phyloP scores from a whole-genome alignment of 2,113 vertebrate species.

The Cryptotis parvus region DNA sequence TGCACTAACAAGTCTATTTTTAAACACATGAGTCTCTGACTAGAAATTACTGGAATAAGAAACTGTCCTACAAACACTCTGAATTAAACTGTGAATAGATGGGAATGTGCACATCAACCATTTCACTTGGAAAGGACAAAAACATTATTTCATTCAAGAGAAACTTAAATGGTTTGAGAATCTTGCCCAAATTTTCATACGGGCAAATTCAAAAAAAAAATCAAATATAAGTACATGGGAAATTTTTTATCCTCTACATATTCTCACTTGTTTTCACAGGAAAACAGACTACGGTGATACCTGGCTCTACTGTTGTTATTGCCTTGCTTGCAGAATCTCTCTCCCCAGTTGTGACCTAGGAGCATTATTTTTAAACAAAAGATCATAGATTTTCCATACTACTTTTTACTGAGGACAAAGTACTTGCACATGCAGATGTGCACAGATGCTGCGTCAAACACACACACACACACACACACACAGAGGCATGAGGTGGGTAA shows the following conservation, averaged over 20 bases:
- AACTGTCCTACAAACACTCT: background rate
- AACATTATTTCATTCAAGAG: background rate
- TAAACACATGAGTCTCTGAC: background rate
- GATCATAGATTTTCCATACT: background rate
- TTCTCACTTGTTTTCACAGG: background rate
- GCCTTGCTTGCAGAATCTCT: background rate
- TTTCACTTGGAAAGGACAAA: background rate
- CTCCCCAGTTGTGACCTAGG: background rate
- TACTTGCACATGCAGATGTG: background rate
- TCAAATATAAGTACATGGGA: background rate
- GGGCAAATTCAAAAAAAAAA: background rate
- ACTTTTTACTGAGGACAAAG: conserved; percentile 27
- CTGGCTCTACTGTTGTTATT: background rate
- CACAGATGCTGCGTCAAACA: no score
- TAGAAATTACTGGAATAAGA: conserved; percentile 21
- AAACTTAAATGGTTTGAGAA: background rate
- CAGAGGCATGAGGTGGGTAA: conserved; percentile 2
- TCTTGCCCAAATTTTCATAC: background rate
- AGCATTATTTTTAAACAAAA: conserved; percentile 52
- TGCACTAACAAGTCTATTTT: background rate
- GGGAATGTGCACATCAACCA: background rate
- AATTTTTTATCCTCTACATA: background rate
- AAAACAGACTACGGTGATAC: background rate
- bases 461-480: background rate
- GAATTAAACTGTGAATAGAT: background rate